Conservation (phyloP, 1,140 invertebrate species). For the Drosophila subobscura region DNA sequence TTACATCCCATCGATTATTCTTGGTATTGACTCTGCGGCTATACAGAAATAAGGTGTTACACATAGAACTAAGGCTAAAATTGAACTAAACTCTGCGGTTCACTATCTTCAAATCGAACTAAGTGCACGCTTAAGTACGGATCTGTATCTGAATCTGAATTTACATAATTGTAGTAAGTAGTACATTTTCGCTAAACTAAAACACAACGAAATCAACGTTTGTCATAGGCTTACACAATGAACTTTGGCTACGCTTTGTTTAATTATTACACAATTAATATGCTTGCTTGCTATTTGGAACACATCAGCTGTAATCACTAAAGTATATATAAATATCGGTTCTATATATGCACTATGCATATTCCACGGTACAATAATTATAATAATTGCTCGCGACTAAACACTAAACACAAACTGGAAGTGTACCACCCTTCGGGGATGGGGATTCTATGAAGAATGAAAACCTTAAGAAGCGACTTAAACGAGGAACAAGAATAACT, state of each 20-base stretch:
- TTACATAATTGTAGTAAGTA: slow-evolving; percentile 28
- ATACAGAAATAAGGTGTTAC: slow-evolving; percentile 24
- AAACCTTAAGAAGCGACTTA: slow-evolving; percentile 33
- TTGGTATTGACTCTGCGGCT: slow-evolving; percentile 42
- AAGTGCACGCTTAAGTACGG: slow-evolving; percentile 50
- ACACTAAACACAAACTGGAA: slow-evolving; percentile 50
- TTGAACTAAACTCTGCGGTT: slow-evolving; percentile 45
- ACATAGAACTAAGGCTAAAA: slow-evolving; percentile 43
- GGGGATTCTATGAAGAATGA: not conserved
- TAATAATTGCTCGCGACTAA: slow-evolving; percentile 33
- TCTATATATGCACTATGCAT: slow-evolving; percentile 9
- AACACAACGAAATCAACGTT: slow-evolving; percentile 43
- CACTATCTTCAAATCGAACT: slow-evolving; percentile 33
- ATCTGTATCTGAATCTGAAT: slow-evolving; percentile 25
- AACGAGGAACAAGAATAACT: slow-evolving; percentile 25
- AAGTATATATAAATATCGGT: slow-evolving; percentile 21
- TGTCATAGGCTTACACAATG: slow-evolving; percentile 38
- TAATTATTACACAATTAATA: slow-evolving; percentile 63
- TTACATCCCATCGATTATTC: slow-evolving; percentile 10
- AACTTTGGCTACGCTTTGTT: slow-evolving; percentile 67
- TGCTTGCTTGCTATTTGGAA: slow-evolving; percentile 58
- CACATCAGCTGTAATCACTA: slow-evolving; percentile 66
- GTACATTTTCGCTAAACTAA: slow-evolving; percentile 62
- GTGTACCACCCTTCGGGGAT: not conserved
- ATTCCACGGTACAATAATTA: slow-evolving; percentile 28